These are phyloP conservation scores for Polypedilum pembai DNA, from an alignment of 1,140 invertebrate genomes.

Conservation along the genomic window DNA sequence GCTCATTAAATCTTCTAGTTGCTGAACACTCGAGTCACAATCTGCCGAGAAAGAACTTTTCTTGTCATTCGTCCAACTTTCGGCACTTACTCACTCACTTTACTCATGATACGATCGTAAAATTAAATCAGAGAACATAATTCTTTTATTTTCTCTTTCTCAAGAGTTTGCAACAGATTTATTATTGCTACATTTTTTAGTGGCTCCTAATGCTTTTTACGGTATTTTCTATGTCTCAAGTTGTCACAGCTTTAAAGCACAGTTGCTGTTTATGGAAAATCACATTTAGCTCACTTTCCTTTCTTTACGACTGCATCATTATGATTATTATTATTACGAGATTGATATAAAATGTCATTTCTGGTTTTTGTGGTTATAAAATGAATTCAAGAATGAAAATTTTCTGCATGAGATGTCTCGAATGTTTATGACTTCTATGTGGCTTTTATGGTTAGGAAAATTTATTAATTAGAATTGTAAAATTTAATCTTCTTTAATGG, in stretches of 20 bases:
- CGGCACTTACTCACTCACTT: neutral
- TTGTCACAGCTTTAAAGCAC: neutral
- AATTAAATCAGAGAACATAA: constrained; percentile 26
- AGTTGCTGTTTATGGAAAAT: neutral
- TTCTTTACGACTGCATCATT: neutral
- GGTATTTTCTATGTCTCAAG: neutral
- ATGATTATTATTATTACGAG: neutral
- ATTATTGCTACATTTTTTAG: constrained; percentile 20
- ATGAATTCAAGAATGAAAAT: neutral
- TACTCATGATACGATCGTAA: constrained; percentile 1
- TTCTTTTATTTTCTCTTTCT: constrained; percentile 11
- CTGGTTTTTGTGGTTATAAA: constrained; percentile 11
- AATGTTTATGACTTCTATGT: constrained; percentile 3
- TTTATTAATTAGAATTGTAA: constrained; percentile 20
- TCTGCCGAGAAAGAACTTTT: neutral
- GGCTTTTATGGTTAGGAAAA: constrained; percentile 2
- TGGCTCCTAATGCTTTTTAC: constrained; percentile 11
- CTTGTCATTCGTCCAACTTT: too few relatives aligned
- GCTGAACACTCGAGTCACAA: constrained; percentile 1
- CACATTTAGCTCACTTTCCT: neutral
- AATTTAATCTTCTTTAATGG: neutral
- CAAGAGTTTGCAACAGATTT: neutral
- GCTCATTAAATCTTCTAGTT: neutral
- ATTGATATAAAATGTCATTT: constrained; percentile 13
- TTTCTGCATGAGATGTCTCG: neutral